Percentiles rank a stretch among this genome's conserved stretches.
Conservation (phyloP, 1,140 invertebrate species). For the Meloidogyne hapla region DNA sequence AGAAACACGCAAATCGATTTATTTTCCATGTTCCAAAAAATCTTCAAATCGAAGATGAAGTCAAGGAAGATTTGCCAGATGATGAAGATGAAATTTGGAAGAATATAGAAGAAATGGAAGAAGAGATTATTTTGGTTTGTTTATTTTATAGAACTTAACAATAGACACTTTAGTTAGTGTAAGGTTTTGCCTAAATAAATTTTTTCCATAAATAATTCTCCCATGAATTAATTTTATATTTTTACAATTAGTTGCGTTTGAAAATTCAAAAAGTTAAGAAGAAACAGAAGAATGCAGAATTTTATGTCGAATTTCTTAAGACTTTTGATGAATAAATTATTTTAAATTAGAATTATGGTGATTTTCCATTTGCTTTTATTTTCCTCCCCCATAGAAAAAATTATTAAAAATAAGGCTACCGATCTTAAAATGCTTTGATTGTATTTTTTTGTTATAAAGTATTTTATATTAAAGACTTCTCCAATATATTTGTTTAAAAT, state of each 20-base stretch:
- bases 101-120: background rate
- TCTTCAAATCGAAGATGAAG: background rate
- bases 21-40: background rate
- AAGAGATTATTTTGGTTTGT: background rate
- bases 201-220: too few relatives aligned
- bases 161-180: too few relatives aligned
- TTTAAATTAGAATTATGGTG: too few relatives aligned
- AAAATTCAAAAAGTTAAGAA: background rate
- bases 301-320: background rate
- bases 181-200: too few relatives aligned
- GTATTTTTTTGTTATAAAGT: too few relatives aligned
- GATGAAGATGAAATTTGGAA: background rate
- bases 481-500: too few relatives aligned
- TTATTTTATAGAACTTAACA: background rate
- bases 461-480: too few relatives aligned
- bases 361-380: too few relatives aligned
- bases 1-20: background rate
- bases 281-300: background rate
- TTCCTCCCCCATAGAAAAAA: too few relatives aligned
- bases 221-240: too few relatives aligned
- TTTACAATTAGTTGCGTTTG: background rate
- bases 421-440: too few relatives aligned
- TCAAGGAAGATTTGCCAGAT: background rate
- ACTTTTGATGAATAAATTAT: background rate
- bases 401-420: too few relatives aligned